Conservation (phyloP, 2,113 vertebrate genomes). For the Arizona elegans region DNA sequence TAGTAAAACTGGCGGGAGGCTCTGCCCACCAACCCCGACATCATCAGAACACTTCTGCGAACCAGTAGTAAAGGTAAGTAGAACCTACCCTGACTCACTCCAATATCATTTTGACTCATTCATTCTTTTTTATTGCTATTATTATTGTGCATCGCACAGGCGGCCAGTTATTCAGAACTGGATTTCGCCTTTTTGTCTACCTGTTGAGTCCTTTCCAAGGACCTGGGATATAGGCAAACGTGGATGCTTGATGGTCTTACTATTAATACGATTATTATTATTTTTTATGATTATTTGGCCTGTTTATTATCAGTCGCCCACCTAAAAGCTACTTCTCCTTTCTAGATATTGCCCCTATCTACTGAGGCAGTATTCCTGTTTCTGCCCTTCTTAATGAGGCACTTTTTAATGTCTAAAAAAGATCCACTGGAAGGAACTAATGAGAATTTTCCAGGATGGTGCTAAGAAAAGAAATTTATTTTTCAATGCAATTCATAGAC, state of each 20-base stretch:
- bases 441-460: background rate
- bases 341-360: background rate
- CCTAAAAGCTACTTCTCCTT: background rate
- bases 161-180: no score
- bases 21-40: no score
- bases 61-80: no score
- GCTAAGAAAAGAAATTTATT: background rate
- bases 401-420: background rate
- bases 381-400: background rate
- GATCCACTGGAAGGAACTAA: background rate
- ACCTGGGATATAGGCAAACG: no score
- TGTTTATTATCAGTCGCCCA: constrained; percentile 10
- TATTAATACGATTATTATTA: background rate
- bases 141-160: no score
- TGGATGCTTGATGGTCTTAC: no score
- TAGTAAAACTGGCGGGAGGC: no score
- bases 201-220: no score
- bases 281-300: constrained; percentile 14
- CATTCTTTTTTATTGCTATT: background rate
- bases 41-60: no score
- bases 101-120: constrained; percentile 25
- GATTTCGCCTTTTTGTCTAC: no score
- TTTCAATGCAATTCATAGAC: background rate
- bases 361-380: background rate
- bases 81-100: no score